Evolutionary conservation across 35 echinoderm and acorn worm genomes (phyloP), one percentile per base, ranked within the genome.

Genomic region (Strongylocentrotus purpuratus): DNA sequence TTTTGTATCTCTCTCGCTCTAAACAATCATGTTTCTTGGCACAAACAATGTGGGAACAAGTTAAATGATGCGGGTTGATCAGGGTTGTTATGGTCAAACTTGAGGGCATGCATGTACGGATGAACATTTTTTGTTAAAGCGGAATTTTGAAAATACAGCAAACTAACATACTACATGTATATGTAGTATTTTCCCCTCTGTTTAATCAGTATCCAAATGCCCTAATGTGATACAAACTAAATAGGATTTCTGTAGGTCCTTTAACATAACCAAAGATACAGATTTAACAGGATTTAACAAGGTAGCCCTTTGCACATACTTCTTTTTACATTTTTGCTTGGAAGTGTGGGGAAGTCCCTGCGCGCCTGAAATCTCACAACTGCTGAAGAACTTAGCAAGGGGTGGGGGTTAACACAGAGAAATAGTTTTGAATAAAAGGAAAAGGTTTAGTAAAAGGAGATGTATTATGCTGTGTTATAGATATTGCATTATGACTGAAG

Each of bases 341-440:
- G 28, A 86, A 86, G 25, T 86, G 85, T 13, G 28, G 45, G 32
- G 12, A 89, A 12, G 25, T 46, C 87, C 32, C 87, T 89, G 87
- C 7, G 32, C 87, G 12, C 87, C 45, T 17, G 87, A 89, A 45
- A 89, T 33, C 32, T 89, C 87, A 89, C 87, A 89, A 89, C 87
- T 89, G 87, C 41, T 33, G 65, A 78, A 28, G 25, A 78, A 78
- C 20, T 78, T 78, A 28, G 5, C 4, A 78, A 4, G 65, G 65
- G 65, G 28, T 1, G 65, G 8, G 65, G 22, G 22, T 78, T 78
- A 78, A 78, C 20, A 22, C 20, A 78, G 65, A 78, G 20, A 78
- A 78, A 22, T 78, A 78, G 22, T 78, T 78, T 78, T 78, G 22
- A 78, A n/a, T 78, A 28, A 28, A n/a, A 28, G 50, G 28, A 78